A percentile compares a stretch with the other conserved stretches of the same genome.
Evolutionary conservation across 2,113 vertebrate genomes (phyloP).

Genomic region (Paradisaea rubra): DNA sequence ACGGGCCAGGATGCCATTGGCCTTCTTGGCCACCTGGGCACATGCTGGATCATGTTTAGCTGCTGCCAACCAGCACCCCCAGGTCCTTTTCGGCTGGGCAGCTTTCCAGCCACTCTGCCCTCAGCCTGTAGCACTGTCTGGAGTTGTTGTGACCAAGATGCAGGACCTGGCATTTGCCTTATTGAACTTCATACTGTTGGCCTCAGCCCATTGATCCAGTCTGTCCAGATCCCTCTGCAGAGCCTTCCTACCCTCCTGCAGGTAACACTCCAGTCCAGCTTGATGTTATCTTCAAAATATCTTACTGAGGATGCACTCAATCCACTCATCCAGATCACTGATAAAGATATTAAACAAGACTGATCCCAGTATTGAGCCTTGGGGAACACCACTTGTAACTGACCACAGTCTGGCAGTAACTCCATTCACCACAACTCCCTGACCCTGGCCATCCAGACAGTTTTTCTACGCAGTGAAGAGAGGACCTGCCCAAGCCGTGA

Average conservation of each 20-base stretch:
- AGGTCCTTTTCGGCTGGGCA: not conserved
- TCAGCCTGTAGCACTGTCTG: not conserved
- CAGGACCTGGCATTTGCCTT: not conserved
- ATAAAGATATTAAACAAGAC: not conserved
- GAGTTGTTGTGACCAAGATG: not conserved
- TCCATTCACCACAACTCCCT: not conserved
- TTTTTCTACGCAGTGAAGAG: fast-evolving
- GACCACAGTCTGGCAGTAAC: too few species aligned
- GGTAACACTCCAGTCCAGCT: not conserved
- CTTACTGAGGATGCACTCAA: not conserved
- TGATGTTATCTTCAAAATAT: not conserved
- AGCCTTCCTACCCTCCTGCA: not conserved
- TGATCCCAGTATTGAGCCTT: too few species aligned
- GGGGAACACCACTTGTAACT: not conserved
- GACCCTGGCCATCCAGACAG: not conserved
- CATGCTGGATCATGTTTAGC: not conserved
- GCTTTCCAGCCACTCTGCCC: not conserved
- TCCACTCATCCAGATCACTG: not conserved
- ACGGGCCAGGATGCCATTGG: not conserved
- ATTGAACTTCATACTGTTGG: not conserved
- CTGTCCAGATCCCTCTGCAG: not conserved
- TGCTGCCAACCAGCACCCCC: too few species aligned
- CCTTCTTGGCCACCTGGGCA: not conserved
- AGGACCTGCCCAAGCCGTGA: not conserved
- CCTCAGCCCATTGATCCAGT: not conserved